Conservation (phyloP, 2,113 vertebrate species). For the Sclerurus mexicanus region DNA sequence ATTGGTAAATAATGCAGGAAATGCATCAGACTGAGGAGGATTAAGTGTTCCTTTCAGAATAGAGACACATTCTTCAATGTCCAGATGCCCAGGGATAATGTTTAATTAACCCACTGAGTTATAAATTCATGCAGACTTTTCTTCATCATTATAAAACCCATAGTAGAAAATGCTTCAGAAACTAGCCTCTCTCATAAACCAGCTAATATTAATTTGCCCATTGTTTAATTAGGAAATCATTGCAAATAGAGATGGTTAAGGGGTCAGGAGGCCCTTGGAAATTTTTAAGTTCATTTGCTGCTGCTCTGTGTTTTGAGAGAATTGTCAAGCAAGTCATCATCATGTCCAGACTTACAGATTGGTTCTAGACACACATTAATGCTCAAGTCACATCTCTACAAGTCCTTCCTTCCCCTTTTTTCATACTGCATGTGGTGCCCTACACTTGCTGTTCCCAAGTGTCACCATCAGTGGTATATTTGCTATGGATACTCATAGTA, state of each 20-base stretch:
- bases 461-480: background rate
- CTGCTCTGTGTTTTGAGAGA: background rate
- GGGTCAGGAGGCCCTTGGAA: background rate
- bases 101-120: slow-evolving; percentile 43
- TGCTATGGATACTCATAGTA: background rate
- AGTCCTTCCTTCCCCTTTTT: background rate
- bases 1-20: slow-evolving; percentile 16
- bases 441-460: background rate
- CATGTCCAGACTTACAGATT: background rate
- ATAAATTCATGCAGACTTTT: slow-evolving; percentile 16
- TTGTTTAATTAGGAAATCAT: background rate
- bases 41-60: background rate
- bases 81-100: slow-evolving; percentile 15
- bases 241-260: background rate
- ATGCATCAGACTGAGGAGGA: background rate
- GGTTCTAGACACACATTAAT: background rate
- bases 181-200: background rate
- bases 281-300: background rate
- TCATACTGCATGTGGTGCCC: background rate
- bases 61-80: background rate
- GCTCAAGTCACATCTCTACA: background rate
- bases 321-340: background rate
- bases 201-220: background rate
- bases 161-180: background rate
- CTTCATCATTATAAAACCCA: background rate